Evolutionary conservation across 2,113 vertebrate genomes (phyloP).

Genomic region (Xiphophorus maculatus): DNA sequence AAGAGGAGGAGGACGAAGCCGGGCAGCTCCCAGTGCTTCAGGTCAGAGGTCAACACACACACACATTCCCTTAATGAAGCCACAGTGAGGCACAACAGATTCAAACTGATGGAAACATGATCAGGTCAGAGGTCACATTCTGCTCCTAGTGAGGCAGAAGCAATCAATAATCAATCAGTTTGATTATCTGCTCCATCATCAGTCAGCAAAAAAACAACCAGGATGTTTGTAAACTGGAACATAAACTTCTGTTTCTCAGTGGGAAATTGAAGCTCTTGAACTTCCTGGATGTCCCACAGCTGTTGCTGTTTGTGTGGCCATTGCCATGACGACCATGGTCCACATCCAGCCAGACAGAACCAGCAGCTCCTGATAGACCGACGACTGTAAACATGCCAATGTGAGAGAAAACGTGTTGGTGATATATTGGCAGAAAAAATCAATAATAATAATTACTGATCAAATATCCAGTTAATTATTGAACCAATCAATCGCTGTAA

Average conservation of each 20-base stretch:
- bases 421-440: neutral
- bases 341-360: neutral
- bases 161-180: neutral
- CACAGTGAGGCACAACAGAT: neutral
- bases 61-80: neutral
- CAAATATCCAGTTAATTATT: no score
- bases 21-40: constrained; percentile 4
- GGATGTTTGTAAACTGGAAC: neutral
- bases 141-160: neutral
- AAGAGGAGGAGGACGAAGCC: constrained; percentile 15
- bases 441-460: neutral
- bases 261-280: constrained; percentile 1
- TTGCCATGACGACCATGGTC: neutral
- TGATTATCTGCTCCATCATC: neutral
- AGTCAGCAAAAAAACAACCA: no score
- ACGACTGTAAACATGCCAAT: neutral
- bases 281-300: constrained; percentile 5
- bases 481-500: no score
- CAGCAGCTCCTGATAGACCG: neutral
- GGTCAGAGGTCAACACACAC: constrained; percentile 24
- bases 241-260: neutral
- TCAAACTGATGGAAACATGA: neutral
- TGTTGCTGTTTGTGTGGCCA: constrained; percentile 14
- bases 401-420: neutral
- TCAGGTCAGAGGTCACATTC: neutral